Percentiles rank a stretch among this genome's conserved stretches.
These are phyloP conservation scores for Nothura maculosa DNA, from an alignment of 2,797 vertebrate species.

Conservation along the genomic window DNA sequence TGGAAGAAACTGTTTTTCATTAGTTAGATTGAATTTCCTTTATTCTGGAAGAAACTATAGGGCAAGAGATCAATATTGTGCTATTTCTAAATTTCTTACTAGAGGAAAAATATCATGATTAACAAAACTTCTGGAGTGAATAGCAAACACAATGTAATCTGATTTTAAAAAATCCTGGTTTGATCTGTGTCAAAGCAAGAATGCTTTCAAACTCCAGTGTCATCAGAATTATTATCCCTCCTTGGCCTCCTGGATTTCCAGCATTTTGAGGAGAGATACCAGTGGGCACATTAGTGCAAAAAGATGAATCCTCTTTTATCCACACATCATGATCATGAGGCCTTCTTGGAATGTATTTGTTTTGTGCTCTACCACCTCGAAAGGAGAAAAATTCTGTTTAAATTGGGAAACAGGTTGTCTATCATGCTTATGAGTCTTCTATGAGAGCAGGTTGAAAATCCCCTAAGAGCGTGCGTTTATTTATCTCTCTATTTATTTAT, in stretches of 20 bases:
- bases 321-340: neutral
- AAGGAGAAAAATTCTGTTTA: neutral
- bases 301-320: neutral
- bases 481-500: neutral
- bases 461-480: neutral
- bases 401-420: neutral
- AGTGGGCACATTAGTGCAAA: neutral
- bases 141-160: neutral
- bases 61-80: too few relatives aligned
- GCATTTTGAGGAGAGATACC: neutral
- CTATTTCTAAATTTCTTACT: neutral
- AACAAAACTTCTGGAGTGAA: neutral
- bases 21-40: neutral
- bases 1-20: neutral
- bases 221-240: neutral
- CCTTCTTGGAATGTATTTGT: neutral
- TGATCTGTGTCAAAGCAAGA: neutral
- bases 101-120: neutral
- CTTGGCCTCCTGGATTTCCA: neutral
- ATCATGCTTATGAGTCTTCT: neutral
- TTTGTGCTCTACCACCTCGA: neutral
- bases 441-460: neutral
- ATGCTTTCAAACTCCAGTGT: neutral
- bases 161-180: neutral
- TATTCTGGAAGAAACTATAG: neutral